These are phyloP conservation scores for Oryzias celebensis DNA, from an alignment of 2,113 vertebrate genomes.

Conservation along the genomic window DNA sequence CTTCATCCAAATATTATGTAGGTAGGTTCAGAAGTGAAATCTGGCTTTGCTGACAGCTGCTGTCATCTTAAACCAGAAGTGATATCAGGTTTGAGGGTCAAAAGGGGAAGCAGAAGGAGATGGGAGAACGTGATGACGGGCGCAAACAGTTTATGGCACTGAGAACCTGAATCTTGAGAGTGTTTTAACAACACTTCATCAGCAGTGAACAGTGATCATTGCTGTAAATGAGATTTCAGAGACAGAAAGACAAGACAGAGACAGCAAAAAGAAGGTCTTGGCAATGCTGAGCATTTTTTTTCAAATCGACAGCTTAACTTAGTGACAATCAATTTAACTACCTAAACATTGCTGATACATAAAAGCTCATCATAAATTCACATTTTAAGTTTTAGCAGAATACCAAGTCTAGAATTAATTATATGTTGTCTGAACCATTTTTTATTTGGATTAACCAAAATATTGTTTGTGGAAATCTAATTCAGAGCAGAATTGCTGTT, in stretches of 20 bases:
- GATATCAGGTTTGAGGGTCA: constrained; percentile 47
- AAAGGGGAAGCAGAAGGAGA: constrained; percentile 33
- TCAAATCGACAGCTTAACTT: too few species aligned
- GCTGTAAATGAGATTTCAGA: constrained; percentile 5
- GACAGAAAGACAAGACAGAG: constrained; percentile 6
- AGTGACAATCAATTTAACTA: too few species aligned
- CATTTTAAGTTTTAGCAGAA: too few species aligned
- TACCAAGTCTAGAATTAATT: too few species aligned
- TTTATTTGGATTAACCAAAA: too few species aligned
- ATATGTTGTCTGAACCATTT: too few species aligned
- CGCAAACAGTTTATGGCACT: constrained; percentile 16
- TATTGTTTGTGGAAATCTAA: too few species aligned
- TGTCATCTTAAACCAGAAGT: constrained; percentile 62
- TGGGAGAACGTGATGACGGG: constrained; percentile 26
- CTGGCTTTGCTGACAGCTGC: constrained; percentile 39
- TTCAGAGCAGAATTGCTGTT: not conserved
- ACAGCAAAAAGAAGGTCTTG: constrained; percentile 24
- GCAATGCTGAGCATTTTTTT: too few species aligned
- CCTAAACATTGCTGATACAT: too few species aligned
- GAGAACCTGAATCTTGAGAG: constrained; percentile 16
- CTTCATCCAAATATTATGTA: constrained; percentile 29
- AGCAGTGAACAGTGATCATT: not conserved
- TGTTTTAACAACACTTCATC: constrained; percentile 30
- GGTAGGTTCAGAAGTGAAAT: constrained; percentile 28
- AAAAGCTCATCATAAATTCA: too few species aligned